Evolutionary conservation across 2,888 invertebrate species (phyloP), one percentile per base, ranked within the genome.

Genomic region (Notodonta dromedarius): DNA sequence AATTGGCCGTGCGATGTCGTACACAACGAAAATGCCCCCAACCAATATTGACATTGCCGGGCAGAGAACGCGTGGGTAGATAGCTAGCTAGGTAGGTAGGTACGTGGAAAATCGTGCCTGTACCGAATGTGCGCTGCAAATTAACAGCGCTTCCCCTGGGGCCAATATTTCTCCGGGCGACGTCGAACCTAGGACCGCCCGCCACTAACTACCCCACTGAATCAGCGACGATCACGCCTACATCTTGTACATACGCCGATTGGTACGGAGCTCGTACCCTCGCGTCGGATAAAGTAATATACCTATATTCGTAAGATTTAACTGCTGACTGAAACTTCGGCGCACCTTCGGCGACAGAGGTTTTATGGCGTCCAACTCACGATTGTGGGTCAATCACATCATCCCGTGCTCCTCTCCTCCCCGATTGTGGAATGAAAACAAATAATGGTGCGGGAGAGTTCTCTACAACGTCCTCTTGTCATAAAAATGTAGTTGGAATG

Each of bases 201-300:
- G 90, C 90, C 88, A 86, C 88, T 90, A 91, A 91, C 91, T 91
- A 88, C 91, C 90, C 89, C 90, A 91, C 91, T 93, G 93, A 92
- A 92, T 93, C 93, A 93, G 92, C 91, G 84, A 84, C 88, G 90
- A 92, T 89, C 92, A 92, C 93, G 93, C 93, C 93, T 93, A 91
- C 93, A 90, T 85, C 92, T 90, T 93, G 93, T 93, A 89, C 88
- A 84, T 87, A 89, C 89, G 85, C 84, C 91, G 91, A 93, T 93
- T 93, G 92, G 85, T 88, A 90, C 88, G 85, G 82, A 79, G 82
- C 84, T 85, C 86, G 81, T 85, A 86, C 88, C 88, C 86, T 85
- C 84, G 82, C 85, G 83, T 84, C 82, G 82, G 84, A 89, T 90
- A 88, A 84, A 90, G 86, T 85, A 86, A 89, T 89, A 88, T 89